Evolutionary conservation across 2,113 vertebrate genomes (phyloP).

Genomic region (Xiphorhynchus elegans): DNA sequence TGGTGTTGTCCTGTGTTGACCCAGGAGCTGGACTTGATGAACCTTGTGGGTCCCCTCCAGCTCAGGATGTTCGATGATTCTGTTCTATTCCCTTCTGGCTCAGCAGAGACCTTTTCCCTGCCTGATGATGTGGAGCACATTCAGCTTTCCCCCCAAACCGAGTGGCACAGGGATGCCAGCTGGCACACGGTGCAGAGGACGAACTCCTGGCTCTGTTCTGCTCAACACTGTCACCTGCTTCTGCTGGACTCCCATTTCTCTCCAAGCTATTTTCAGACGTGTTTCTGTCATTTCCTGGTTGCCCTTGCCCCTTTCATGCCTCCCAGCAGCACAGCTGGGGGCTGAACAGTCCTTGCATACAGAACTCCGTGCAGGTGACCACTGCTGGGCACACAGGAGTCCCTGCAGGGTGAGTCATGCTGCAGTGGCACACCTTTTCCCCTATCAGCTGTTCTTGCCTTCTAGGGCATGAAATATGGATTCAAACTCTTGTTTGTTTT

Average conservation of each 20-base stretch:
- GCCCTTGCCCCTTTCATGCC: neutral
- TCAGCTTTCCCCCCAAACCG: neutral
- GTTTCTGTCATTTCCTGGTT: neutral
- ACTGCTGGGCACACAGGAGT: neutral
- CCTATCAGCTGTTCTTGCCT: neutral
- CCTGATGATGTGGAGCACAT: neutral
- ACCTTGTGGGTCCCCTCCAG: neutral
- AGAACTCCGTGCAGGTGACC: neutral
- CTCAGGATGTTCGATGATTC: neutral
- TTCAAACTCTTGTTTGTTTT: neutral
- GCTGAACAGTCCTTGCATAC: neutral
- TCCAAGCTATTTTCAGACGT: neutral
- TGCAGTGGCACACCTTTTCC: neutral
- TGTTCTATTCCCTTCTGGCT: neutral
- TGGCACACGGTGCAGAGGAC: accelerated
- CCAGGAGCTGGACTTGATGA: neutral
- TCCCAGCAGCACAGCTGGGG: neutral
- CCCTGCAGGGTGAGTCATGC: neutral
- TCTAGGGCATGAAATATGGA: neutral
- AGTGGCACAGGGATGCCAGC: neutral
- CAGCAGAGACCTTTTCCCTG: neutral
- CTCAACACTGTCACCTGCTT: neutral
- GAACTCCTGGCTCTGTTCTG: neutral
- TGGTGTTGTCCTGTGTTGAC: neutral
- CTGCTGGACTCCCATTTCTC: neutral